Base-by-base conservation (phyloP, 2,113 vertebrate genomes). In the Lepidothrix coronata region DNA sequence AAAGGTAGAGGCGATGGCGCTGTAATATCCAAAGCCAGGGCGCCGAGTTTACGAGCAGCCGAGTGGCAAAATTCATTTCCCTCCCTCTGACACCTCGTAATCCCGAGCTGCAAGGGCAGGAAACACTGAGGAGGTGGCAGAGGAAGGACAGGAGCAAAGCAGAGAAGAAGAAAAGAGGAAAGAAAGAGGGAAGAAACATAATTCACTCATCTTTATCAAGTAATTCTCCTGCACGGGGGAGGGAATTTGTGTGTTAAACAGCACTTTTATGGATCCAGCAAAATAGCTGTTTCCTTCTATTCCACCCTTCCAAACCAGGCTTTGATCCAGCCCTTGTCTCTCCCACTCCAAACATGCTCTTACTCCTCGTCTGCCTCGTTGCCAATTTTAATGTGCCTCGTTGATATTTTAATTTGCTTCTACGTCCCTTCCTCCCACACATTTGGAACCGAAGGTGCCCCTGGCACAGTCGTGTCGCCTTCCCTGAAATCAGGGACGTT, bases 1-100 rank as follows among this genome's bases (percentile, higher is more conserved):
- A 97, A 98, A 98, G 97, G 98, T 95, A 92, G 96, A 93, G 92
- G 96, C 78, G 91, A 55, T 15, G 37, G 82, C 2, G 49, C 89
- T 18, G 46, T 75, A 89, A 91, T 91, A 91, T 66, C 12, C 14
- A 88, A 84, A 93, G 93, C 94, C 77, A 72, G 88, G 89, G 63
- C 92, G 84, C 41, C 58, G 51, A 90, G 75, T 96, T 74, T 94
- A 91, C 22, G 55, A 90, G 91, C 73, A 77, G 63, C 72, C 11
- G 14, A 83, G 87, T 89, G 87, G 94, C 67, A 88, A 91, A 93
- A 96, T 76, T 89, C 67, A 70, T 91, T 93, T 93, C 43, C 41
- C 57, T 91, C 67, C 89, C 76, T 80, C 24, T 62, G 87, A 72
- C 84, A 63, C 59, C 62, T 59, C 44, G 54, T 23, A 67, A 72